Conservation (phyloP, 2,888 invertebrate genomes). For the Drosophila affinis region DNA sequence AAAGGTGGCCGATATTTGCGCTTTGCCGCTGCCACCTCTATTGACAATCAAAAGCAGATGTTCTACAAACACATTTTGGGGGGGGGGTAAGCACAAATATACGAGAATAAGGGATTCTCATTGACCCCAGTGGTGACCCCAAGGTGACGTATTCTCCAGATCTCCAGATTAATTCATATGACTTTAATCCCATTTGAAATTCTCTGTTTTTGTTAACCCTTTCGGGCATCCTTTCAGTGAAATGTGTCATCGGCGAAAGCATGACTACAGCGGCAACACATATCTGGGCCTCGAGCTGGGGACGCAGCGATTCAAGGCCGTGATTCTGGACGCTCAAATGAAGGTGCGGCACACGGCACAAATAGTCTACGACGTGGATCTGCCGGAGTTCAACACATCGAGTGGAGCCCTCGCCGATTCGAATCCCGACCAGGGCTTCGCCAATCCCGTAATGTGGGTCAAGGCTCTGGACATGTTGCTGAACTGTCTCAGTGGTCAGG, state of each 20-base stretch:
- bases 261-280: constrained; percentile 42
- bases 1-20: too few relatives aligned
- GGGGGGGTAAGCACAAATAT: too few relatives aligned
- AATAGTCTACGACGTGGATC: constrained; percentile 93
- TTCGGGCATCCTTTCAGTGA: neutral
- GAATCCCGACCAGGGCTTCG: constrained; percentile 84
- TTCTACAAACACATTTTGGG: too few relatives aligned
- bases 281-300: constrained; percentile 59
- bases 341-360: constrained; percentile 89
- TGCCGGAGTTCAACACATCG: constrained; percentile 90
- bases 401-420: constrained; percentile 84
- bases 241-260: constrained; percentile 52
- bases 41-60: too few relatives aligned
- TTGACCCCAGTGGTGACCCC: too few relatives aligned
- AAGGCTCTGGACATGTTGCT: constrained; percentile 95
- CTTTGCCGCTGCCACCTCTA: too few relatives aligned
- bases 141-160: neutral
- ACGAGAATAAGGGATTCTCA: too few relatives aligned
- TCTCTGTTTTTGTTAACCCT: neutral
- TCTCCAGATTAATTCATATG: neutral
- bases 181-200: neutral
- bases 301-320: constrained; percentile 90
- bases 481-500: constrained; percentile 90
- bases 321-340: constrained; percentile 89
- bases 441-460: constrained; percentile 96